A percentile compares a stretch with the other conserved stretches of the same genome.
Evolutionary conservation across 1,140 invertebrate genomes (phyloP).

Genomic region (Metaphire vulgaris): DNA sequence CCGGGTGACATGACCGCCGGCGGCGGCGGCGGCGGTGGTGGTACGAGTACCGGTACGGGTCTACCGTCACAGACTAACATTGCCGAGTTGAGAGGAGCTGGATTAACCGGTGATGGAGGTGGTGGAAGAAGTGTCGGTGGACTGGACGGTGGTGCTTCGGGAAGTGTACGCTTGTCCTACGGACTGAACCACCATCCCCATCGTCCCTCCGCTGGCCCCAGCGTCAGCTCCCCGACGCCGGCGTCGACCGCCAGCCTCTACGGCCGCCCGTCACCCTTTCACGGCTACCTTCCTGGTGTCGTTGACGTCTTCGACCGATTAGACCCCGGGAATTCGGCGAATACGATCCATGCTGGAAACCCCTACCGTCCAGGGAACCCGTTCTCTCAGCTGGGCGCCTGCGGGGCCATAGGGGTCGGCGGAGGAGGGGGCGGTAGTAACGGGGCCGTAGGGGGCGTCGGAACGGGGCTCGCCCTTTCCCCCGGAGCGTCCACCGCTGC

Average conservation of each 20-base stretch:
- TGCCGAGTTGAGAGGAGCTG: background rate
- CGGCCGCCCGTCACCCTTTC: background rate
- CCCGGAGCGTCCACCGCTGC: background rate
- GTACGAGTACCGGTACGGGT: background rate
- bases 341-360: background rate
- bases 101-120: no score
- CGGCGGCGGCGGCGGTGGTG: background rate
- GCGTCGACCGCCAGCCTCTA: background rate
- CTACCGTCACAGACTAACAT: background rate
- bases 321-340: background rate
- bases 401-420: no score
- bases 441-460: background rate
- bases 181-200: background rate
- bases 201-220: background rate
- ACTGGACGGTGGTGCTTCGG: background rate
- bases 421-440: background rate
- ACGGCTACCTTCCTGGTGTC: background rate
- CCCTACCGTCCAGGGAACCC: background rate
- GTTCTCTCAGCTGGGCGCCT: background rate
- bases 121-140: conserved; percentile 1
- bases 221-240: background rate
- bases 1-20: background rate
- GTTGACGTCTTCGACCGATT: background rate
- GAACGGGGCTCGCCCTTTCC: background rate
- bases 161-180: background rate